Percentiles rank a stretch among this genome's conserved stretches.
phyloP scores from a whole-genome alignment of 37 sponge, comb jelly and placozoan species.

The Geodia barretti region DNA sequence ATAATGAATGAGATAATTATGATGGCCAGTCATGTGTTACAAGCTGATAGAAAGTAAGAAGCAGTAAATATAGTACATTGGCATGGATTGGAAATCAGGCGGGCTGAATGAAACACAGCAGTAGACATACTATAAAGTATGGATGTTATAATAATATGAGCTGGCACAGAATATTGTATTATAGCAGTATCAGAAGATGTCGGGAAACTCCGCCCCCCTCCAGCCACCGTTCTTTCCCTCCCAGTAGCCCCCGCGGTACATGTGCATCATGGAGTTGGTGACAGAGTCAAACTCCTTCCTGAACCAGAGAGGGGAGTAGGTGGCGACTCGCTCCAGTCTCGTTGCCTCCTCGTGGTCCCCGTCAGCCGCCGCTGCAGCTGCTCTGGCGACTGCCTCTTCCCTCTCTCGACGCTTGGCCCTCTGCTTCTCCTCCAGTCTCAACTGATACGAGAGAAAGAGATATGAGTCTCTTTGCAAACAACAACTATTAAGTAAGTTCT shows the following conservation, averaged over 20 bases:
- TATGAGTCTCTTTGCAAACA: background rate
- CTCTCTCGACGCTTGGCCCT: constrained; percentile 76
- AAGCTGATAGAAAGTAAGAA: too few relatives aligned
- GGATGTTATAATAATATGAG: too few relatives aligned
- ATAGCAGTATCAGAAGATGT: too few relatives aligned
- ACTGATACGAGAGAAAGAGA: constrained; percentile 3
- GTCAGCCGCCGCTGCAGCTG: constrained; percentile 57
- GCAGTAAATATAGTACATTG: too few relatives aligned
- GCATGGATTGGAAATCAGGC: too few relatives aligned
- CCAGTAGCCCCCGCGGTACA: constrained; percentile 88
- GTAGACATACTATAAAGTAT: too few relatives aligned
- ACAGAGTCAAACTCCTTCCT: constrained; percentile 64
- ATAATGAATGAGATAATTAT: too few relatives aligned
- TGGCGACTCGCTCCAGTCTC: constrained; percentile 52
- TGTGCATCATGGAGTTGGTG: constrained; percentile 59
- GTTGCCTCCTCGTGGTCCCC: constrained; percentile 66
- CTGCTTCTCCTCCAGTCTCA: constrained; percentile 88
- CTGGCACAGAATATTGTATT: too few relatives aligned
- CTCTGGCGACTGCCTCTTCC: constrained; percentile 57
- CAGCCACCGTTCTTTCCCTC: constrained; percentile 64
- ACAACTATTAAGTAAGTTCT: background rate
- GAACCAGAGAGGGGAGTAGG: constrained; percentile 81
- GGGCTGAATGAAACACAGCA: too few relatives aligned
- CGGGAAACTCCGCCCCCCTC: constrained; percentile 3
- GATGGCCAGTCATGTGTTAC: too few relatives aligned